phyloP scores from a whole-genome alignment of 2,113 vertebrate species.

The Myrmecophaga tridactyla region DNA sequence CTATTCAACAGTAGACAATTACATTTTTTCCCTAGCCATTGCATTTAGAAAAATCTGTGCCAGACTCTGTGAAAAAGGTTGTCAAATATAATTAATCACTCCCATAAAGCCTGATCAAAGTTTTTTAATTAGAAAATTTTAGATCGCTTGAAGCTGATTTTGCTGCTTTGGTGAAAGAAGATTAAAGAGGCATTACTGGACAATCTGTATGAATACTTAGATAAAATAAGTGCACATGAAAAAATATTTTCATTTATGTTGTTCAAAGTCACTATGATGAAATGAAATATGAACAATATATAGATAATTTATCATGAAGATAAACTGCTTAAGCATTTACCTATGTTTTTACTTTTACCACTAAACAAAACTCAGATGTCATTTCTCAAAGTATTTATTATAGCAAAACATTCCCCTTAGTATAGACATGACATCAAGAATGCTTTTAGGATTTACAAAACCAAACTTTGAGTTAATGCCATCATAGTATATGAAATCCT shows the following conservation, averaged over 20 bases:
- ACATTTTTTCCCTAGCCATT: too few relatives aligned
- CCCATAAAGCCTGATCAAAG: not conserved
- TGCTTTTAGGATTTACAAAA: not conserved
- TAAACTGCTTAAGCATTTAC: not conserved
- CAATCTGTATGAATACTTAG: not conserved
- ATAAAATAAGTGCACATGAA: not conserved
- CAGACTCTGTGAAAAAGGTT: not conserved
- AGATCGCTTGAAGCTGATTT: not conserved
- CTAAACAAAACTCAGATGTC: not conserved
- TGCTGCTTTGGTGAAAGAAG: not conserved
- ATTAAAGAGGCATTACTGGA: not conserved
- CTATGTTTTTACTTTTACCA: not conserved
- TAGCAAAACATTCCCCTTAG: not conserved
- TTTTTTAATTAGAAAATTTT: not conserved
- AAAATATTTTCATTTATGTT: not conserved
- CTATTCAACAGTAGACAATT: not conserved
- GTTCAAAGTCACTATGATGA: not conserved
- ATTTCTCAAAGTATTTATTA: not conserved
- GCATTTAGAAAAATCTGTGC: not conserved
- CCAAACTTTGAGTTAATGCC: not conserved
- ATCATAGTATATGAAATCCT: not conserved
- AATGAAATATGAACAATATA: not conserved
- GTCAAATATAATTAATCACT: not conserved
- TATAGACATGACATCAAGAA: not conserved
- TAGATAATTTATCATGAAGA: not conserved